Percentiles rank a stretch among this genome's conserved stretches.
phyloP scores from a whole-genome alignment of 2,888 invertebrate genomes.

The Lepas anatifera region DNA sequence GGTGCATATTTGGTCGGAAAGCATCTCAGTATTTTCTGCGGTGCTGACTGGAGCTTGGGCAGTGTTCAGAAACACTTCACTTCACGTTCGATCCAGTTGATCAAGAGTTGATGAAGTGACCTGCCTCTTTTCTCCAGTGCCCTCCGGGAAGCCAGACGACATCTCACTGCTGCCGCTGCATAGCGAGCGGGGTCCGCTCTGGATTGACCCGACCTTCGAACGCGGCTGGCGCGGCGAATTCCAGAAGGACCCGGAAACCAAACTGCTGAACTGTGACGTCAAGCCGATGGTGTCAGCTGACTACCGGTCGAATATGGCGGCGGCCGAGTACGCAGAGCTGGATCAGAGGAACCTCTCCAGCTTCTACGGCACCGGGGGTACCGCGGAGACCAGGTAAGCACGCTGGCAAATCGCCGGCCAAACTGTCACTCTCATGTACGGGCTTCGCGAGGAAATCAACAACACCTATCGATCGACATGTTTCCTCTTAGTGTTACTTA shows the following conservation, averaged over 20 bases:
- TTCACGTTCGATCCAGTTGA: no score
- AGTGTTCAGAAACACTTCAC: no score
- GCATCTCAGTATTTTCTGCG: no score
- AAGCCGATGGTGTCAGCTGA: not conserved
- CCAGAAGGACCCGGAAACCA: constrained; percentile 4
- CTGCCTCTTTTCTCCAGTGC: not conserved
- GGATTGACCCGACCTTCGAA: not conserved
- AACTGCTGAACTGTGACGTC: constrained; percentile 5
- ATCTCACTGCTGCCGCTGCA: constrained; percentile 11
- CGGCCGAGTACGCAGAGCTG: constrained; percentile 12
- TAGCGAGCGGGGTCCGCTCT: not conserved
- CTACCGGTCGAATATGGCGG: not conserved
- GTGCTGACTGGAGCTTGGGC: no score
- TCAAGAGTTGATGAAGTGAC: no score
- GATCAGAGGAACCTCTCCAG: not conserved
- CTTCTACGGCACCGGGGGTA: not conserved
- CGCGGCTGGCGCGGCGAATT: not conserved
- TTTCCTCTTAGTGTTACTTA: no score
- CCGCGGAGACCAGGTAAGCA: not conserved
- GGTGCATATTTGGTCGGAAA: no score
- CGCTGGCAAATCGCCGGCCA: no score
- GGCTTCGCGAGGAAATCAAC: no score
- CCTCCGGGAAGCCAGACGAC: constrained; percentile 1
- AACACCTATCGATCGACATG: no score
- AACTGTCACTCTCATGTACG: no score